A percentile compares a stretch with the other conserved stretches of the same genome.
phyloP scores from a whole-genome alignment of 2,113 vertebrate genomes.

The Neodon shergylaensis region DNA sequence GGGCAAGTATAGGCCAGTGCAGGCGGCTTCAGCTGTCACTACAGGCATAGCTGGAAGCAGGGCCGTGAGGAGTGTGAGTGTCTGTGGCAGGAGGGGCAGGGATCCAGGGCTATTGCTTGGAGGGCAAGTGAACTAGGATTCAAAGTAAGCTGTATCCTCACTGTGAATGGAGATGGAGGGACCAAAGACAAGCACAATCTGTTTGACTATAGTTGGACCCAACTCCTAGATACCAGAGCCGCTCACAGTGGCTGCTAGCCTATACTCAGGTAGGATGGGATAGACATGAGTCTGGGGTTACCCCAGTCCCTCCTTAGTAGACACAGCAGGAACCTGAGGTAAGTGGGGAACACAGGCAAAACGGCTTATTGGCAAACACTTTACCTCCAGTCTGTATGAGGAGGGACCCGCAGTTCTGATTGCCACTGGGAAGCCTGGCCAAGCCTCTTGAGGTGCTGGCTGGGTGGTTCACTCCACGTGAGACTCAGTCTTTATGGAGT shows the following conservation, averaged over 20 bases:
- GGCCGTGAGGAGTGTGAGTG: no score
- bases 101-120: background rate
- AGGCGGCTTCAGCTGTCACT: background rate
- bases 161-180: background rate
- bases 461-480: background rate
- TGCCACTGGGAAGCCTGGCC: background rate
- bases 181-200: background rate
- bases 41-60: background rate
- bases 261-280: background rate
- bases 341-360: background rate
- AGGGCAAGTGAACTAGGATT: background rate
- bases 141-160: no score
- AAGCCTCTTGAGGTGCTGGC: background rate
- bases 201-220: background rate
- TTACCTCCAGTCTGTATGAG: background rate
- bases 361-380: background rate
- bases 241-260: background rate
- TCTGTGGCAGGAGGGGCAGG: background rate
- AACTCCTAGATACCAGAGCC: background rate
- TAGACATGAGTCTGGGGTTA: background rate
- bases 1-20: fast-evolving
- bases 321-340: background rate
- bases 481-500: background rate
- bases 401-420: background rate
- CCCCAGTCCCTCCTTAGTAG: background rate